Percentiles rank a stretch among this genome's conserved stretches.
Conservation (phyloP, 2,797 vertebrate species). For the Oreortyx pictus region DNA sequence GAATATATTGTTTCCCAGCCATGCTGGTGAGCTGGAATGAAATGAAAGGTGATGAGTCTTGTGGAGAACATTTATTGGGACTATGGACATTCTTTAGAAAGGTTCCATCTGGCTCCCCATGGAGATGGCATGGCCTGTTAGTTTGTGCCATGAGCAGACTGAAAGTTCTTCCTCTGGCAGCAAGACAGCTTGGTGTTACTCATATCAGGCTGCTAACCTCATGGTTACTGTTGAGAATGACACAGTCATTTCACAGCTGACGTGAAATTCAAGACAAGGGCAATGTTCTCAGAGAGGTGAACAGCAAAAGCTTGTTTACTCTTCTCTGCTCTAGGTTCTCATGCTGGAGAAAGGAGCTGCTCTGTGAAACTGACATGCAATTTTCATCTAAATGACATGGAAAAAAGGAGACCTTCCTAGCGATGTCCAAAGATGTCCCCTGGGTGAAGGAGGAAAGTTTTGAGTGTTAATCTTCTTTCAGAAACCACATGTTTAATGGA, state of each 20-base stretch:
- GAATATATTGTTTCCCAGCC: background rate
- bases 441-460: background rate
- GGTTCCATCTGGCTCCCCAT: background rate
- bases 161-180: background rate
- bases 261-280: background rate
- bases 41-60: background rate
- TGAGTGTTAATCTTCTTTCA: background rate
- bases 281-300: background rate
- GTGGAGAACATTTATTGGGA: background rate
- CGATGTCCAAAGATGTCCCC: background rate
- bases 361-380: background rate
- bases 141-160: background rate
- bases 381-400: background rate
- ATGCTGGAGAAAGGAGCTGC: background rate
- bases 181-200: background rate
- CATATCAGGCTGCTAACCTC: background rate
- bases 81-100: background rate
- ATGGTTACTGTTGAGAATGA: background rate
- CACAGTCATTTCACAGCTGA: background rate
- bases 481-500: background rate
- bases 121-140: background rate
- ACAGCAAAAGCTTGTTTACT: background rate
- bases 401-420: background rate
- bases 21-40: background rate
- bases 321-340: background rate